Percentiles rank a stretch among this genome's conserved stretches.
phyloP scores from a whole-genome alignment of 2,113 vertebrate genomes.

The Rhagologus leucostigma region DNA sequence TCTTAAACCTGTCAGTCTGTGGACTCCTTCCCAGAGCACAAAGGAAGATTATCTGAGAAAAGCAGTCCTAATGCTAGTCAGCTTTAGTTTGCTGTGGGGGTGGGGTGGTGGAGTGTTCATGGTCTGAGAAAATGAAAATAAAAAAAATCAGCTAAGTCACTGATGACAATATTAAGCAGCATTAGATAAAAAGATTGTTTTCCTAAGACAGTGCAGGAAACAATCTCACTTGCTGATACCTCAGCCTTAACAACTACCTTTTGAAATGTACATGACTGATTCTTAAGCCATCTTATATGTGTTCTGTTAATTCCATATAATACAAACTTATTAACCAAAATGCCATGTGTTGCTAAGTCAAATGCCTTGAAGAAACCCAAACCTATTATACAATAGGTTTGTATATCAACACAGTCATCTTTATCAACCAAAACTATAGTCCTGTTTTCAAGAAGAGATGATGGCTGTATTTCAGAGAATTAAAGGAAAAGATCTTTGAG shows the following conservation, averaged over 20 bases:
- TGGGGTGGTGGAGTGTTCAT: not conserved
- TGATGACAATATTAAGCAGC: not conserved
- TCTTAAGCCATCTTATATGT: not conserved
- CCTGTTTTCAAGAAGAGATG: not conserved
- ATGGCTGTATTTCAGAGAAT: not conserved
- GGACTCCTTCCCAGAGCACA: not conserved
- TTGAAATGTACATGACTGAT: not conserved
- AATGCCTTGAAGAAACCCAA: not conserved
- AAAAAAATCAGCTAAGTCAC: not conserved
- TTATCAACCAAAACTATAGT: not conserved
- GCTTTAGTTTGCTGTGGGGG: not conserved
- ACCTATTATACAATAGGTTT: not conserved
- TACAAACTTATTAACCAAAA: not conserved
- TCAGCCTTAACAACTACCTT: not conserved
- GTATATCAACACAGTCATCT: not conserved
- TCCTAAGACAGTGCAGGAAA: not conserved
- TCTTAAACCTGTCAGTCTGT: not conserved
- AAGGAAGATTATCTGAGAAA: not conserved
- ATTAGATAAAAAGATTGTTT: not conserved
- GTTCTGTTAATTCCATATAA: not conserved
- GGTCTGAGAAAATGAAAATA: not conserved
- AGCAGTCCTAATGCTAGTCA: not conserved
- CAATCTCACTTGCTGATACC: not conserved
- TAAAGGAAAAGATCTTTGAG: not conserved
- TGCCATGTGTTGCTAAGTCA: not conserved